A percentile compares a stretch with the other conserved stretches of the same genome.
phyloP scores from a whole-genome alignment of 1,140 invertebrate species.

The Pseudomyrmex concolor region DNA sequence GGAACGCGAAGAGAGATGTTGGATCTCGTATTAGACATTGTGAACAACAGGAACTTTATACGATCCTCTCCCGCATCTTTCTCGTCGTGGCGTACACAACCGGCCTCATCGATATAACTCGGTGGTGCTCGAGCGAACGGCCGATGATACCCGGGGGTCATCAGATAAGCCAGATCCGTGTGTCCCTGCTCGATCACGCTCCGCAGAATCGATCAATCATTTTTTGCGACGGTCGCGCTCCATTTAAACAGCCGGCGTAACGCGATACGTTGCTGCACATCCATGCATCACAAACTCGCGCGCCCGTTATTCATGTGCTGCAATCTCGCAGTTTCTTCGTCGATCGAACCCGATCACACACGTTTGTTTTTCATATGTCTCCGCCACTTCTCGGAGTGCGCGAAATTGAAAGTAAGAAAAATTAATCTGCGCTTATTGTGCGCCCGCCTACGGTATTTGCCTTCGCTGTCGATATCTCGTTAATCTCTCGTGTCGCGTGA shows the following conservation, averaged over 20 bases:
- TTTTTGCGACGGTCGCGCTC: constrained; percentile 44
- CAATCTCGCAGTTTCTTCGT: neutral
- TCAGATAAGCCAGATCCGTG: constrained; percentile 36
- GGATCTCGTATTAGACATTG: too few species aligned
- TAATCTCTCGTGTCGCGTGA: constrained; percentile 29
- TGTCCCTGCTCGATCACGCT: constrained; percentile 38
- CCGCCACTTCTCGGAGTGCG: neutral
- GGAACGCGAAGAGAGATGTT: neutral
- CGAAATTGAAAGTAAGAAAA: constrained; percentile 40
- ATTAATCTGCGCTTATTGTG: constrained; percentile 1
- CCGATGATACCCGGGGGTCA: constrained; percentile 42
- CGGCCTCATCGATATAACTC: constrained; percentile 19
- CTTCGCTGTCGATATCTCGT: constrained; percentile 18
- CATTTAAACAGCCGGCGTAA: constrained; percentile 51
- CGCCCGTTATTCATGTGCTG: constrained; percentile 29
- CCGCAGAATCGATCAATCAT: constrained; percentile 44
- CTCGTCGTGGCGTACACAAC: neutral
- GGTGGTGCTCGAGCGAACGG: constrained; percentile 2
- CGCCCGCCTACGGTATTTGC: neutral
- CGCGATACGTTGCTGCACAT: constrained; percentile 15
- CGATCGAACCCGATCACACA: constrained; percentile 5
- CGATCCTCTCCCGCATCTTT: constrained; percentile 1
- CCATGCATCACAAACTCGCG: neutral
- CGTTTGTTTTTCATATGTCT: constrained; percentile 16
- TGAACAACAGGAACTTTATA: constrained; percentile 7